phyloP scores from a whole-genome alignment of 64 coral and sea anemone genomes.

The Dendrophyllia cribrosa region DNA sequence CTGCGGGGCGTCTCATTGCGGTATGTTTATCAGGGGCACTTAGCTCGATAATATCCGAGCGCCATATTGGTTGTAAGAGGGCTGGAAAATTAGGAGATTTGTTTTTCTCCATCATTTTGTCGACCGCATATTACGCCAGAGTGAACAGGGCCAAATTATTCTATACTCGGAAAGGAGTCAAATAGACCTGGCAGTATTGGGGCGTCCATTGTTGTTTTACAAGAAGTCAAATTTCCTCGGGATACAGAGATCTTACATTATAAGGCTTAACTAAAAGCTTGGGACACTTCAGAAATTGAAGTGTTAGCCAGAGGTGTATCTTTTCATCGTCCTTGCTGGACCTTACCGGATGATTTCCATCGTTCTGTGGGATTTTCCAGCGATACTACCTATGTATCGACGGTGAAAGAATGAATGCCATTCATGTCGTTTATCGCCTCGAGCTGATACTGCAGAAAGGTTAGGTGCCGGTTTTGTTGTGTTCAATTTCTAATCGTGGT shows the following conservation, averaged over 20 bases:
- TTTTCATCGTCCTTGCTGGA: conserved; percentile 4
- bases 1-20: conserved; percentile 29
- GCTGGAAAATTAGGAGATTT: conserved; percentile 61
- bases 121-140: conserved; percentile 61
- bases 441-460: conserved; percentile 37
- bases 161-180: conserved; percentile 3
- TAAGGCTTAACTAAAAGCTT: background rate
- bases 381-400: conserved; percentile 14
- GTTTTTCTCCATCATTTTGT: conserved; percentile 53
- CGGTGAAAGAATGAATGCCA: conserved; percentile 54
- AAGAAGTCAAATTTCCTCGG: conserved; percentile 13
- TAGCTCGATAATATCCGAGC: conserved; percentile 49
- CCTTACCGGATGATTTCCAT: conserved; percentile 7
- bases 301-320: conserved; percentile 23
- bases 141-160: conserved; percentile 31
- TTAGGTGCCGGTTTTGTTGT: conserved; percentile 33
- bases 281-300: background rate
- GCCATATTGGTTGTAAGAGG: conserved; percentile 61
- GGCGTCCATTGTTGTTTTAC: background rate
- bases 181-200: background rate
- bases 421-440: conserved; percentile 24
- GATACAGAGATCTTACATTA: background rate
- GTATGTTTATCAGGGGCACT: conserved; percentile 50
- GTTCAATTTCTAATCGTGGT: background rate
- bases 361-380: background rate